A percentile compares a stretch with the other conserved stretches of the same genome.
These are phyloP conservation scores for Lepidurus couesii DNA, from an alignment of 1,140 invertebrate species.

Conservation along the genomic window DNA sequence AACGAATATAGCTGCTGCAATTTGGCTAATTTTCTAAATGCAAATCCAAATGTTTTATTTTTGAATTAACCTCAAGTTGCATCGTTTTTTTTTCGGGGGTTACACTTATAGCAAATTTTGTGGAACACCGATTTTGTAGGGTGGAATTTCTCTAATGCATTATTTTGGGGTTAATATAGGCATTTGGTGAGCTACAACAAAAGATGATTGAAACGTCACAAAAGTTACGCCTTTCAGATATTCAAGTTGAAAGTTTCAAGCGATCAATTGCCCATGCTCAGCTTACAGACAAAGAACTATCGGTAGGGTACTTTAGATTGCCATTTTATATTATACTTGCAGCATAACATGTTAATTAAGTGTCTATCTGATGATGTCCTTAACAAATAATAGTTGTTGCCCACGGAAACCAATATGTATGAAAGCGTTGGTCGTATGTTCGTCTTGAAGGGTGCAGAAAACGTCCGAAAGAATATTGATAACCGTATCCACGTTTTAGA, in stretches of 20 bases:
- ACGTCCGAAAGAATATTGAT: conserved; percentile 59
- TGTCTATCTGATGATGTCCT: not conserved
- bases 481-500: conserved; percentile 55
- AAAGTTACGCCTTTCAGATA: conserved; percentile 69
- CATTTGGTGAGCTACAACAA: conserved; percentile 73
- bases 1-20: no score
- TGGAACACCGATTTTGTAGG: no score
- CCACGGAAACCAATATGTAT: conserved; percentile 56
- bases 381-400: not conserved
- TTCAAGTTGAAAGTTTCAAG: conserved; percentile 67
- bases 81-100: no score
- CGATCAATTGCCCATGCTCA: conserved; percentile 61
- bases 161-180: conserved; percentile 48
- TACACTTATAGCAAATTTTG: no score
- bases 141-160: no score
- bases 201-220: conserved; percentile 74
- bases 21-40: no score
- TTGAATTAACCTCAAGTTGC: no score
- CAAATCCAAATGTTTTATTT: no score
- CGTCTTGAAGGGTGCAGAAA: conserved; percentile 59
- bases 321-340: conserved; percentile 3
- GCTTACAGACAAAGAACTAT: conserved; percentile 59
- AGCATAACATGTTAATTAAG: not conserved
- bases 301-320: conserved; percentile 43
- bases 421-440: conserved; percentile 80